Evolutionary conservation across 2,113 vertebrate species (phyloP), one percentile per base, ranked within the genome.

Genomic region (Acanthisitta chloris): DNA sequence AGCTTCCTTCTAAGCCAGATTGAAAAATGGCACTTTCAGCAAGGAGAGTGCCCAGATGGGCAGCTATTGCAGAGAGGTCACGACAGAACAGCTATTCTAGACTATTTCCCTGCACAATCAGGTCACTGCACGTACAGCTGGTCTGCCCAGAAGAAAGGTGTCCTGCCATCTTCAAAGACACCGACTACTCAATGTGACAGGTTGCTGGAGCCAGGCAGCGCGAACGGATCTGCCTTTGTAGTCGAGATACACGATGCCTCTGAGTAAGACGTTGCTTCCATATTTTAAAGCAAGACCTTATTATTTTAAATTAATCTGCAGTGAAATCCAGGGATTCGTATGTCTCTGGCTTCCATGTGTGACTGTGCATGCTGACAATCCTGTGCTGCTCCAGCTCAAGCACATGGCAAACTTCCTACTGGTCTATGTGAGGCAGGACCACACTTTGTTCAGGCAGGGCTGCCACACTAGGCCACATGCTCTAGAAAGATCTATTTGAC

Each of bases 331-430:
- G 58, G 52, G 83, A 70, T 43, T 10, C 0, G 0, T 8, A 28
- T 0, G 0, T 24, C 33, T 31, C n/a, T 34, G 52, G 51, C 40
- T 67, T 71, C 72, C 65, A 43, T 0, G 1, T 28, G 33, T 38
- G 38, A 62, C 57, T 3, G 1, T 38, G 55, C 33, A 10, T 7
- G 48, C 31, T 34, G 62, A 74, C 40, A 45, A 45, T 17, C 55
- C 52, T 6, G 4, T 1, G 3, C 66, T 85, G 73, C n/a, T 76
- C 48, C 54, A 45, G n/a, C 72, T 52, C 46, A 14, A 55, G 58
- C 51, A 65, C 73, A 88, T 6, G 46, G 84, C 90, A 87, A 87
- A 81, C 9, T 6, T 78, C n/a, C n/a, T 40, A 5, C 29, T 8
- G 54, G 66, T 24, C 58, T 28, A 3, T 0, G 1, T 14, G 65